phyloP scores from a whole-genome alignment of 2,113 vertebrate genomes.

The Catharus bicknelli region DNA sequence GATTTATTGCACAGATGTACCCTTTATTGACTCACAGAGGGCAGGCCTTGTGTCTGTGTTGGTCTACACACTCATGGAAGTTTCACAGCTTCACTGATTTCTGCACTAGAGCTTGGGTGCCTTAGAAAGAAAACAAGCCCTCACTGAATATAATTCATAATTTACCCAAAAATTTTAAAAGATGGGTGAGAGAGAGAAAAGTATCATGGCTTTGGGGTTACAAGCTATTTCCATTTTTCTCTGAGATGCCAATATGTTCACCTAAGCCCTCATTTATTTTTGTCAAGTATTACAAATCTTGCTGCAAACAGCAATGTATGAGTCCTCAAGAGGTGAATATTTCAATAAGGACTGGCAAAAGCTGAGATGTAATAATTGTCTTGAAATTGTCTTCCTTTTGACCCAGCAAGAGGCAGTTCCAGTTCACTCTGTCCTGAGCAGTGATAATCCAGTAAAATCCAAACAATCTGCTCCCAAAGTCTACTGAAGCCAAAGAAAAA shows the following conservation, averaged over 20 bases:
- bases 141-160: not conserved
- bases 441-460: not conserved
- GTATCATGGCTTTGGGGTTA: not conserved
- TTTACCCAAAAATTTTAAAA: not conserved
- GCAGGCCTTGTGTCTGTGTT: not conserved
- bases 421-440: not conserved
- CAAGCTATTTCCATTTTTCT: not conserved
- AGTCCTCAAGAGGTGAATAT: not conserved
- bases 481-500: not conserved
- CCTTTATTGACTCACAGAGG: not conserved
- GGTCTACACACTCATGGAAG: rapidly evolving
- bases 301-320: not conserved
- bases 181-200: not conserved
- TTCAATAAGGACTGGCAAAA: not conserved
- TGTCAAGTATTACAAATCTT: not conserved
- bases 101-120: not conserved
- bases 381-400: not conserved
- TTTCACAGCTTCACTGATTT: not conserved
- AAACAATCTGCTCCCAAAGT: not conserved
- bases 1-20: not conserved
- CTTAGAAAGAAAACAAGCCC: not conserved
- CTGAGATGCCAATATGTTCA: not conserved
- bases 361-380: not conserved
- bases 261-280: not conserved
- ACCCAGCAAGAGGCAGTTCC: not conserved